Conservation (phyloP, 1,140 invertebrate genomes). For the Halictus rubicundus region DNA sequence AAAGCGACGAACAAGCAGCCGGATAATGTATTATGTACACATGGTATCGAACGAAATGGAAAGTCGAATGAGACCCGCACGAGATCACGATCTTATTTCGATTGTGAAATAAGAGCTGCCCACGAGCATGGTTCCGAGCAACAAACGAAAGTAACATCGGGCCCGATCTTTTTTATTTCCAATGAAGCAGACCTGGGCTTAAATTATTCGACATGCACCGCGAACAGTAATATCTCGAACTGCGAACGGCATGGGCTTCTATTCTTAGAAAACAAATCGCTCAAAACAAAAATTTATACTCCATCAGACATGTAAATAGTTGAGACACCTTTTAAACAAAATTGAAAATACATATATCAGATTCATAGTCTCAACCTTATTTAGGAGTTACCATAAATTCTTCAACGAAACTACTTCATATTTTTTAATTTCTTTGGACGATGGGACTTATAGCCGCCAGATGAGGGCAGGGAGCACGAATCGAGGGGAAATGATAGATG, state of each 20-base stretch:
- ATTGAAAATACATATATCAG: too few species aligned
- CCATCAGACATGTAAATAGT: too few species aligned
- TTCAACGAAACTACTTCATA: too few species aligned
- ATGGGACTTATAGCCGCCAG: too few species aligned
- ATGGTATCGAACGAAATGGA: constrained; percentile 59
- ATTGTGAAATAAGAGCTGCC: constrained; percentile 55
- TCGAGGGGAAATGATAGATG: too few species aligned
- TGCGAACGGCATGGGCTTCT: background rate
- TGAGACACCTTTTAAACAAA: too few species aligned
- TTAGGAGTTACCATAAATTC: too few species aligned
- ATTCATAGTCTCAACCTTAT: too few species aligned
- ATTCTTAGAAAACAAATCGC: background rate
- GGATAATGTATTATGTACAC: constrained; percentile 52
- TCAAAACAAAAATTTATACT: background rate
- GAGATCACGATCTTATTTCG: constrained; percentile 59
- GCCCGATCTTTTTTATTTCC: constrained; percentile 25
- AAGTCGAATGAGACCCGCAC: constrained; percentile 56
- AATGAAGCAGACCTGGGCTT: background rate
- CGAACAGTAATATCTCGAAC: background rate
- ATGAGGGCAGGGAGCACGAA: too few species aligned
- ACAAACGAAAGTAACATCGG: constrained; percentile 36
- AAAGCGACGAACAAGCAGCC: constrained; percentile 43
- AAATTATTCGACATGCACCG: background rate
- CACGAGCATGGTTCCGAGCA: constrained; percentile 31
- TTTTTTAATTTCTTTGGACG: too few species aligned